phyloP scores from a whole-genome alignment of 2,113 vertebrate genomes.

The Perca fluviatilis region DNA sequence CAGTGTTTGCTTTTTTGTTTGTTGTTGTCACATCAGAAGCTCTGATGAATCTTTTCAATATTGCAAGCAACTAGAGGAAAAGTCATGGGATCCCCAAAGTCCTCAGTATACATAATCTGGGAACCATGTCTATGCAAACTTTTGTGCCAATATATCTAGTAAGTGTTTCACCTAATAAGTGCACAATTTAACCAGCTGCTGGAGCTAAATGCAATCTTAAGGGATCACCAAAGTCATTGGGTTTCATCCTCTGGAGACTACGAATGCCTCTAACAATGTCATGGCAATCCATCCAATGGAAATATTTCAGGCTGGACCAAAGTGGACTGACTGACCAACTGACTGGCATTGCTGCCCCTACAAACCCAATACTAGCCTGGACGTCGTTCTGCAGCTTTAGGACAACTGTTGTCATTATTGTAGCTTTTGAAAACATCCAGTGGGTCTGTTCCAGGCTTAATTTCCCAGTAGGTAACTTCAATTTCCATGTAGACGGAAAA shows the following conservation, averaged over 20 bases:
- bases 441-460: background rate
- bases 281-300: background rate
- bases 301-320: background rate
- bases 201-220: background rate
- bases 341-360: background rate
- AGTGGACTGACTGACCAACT: background rate
- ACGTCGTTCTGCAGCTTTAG: background rate
- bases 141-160: background rate
- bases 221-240: background rate
- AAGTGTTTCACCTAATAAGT: background rate
- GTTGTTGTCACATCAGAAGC: background rate
- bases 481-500: conserved; percentile 33
- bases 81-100: background rate
- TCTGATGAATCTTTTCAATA: background rate
- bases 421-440: background rate
- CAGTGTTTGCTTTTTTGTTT: background rate
- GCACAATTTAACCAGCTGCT: background rate
- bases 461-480: conserved; percentile 15
- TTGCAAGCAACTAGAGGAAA: background rate
- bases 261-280: background rate
- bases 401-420: background rate
- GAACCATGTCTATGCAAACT: background rate
- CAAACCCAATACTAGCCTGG: background rate
- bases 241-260: background rate
- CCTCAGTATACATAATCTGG: background rate